Percentiles rank a stretch among this genome's conserved stretches.
These are phyloP conservation scores for Myotis davidii DNA, from an alignment of 2,113 vertebrate genomes.

Conservation along the genomic window DNA sequence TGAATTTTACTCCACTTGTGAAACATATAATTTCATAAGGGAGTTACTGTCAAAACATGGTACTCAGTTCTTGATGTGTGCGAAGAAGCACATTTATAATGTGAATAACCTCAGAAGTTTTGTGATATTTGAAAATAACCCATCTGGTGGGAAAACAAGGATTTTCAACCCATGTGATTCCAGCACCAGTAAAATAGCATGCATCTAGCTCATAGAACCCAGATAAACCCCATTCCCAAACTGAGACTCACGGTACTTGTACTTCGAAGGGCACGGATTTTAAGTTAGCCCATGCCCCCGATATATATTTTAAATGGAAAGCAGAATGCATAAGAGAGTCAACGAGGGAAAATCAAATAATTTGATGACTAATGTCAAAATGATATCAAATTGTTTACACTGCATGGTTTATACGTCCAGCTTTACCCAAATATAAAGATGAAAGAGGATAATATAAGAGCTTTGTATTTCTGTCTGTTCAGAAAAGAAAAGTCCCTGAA, in stretches of 20 bases:
- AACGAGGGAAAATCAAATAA: constrained; percentile 31
- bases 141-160: constrained; percentile 73
- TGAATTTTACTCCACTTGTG: constrained; percentile 67
- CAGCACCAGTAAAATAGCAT: constrained; percentile 51
- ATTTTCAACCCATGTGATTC: constrained; percentile 69
- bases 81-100: constrained; percentile 70
- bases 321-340: neutral
- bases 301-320: constrained; percentile 1
- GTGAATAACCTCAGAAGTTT: constrained; percentile 74
- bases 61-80: constrained; percentile 66
- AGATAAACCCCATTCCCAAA: neutral
- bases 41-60: constrained; percentile 72
- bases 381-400: neutral
- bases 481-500: neutral
- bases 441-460: neutral
- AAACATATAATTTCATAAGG: constrained; percentile 76
- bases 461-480: neutral
- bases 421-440: neutral
- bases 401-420: neutral
- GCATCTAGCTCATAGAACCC: neutral
- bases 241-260: neutral
- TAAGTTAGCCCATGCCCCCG: neutral
- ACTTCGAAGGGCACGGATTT: constrained; percentile 38
- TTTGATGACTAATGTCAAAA: neutral
- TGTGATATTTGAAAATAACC: constrained; percentile 79